These are phyloP conservation scores for Hypolimnas misippus DNA, from an alignment of 2,888 invertebrate species.

Conservation along the genomic window DNA sequence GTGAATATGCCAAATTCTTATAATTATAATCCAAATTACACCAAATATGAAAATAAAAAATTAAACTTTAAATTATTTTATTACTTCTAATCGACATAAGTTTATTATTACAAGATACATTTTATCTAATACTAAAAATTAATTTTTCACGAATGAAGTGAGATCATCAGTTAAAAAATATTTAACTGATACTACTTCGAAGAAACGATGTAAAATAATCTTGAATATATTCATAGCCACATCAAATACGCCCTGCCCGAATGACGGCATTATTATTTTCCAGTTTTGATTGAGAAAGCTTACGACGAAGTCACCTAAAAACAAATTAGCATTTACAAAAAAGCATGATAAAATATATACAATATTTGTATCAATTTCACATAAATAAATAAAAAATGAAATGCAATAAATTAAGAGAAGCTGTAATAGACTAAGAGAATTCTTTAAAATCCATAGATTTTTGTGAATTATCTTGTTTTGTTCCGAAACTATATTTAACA, in stretches of 20 bases:
- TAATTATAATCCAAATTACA: no score
- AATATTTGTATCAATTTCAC: neutral
- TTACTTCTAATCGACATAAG: no score
- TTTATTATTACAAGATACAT: neutral
- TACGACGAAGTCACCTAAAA: constrained; percentile 52
- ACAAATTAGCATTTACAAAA: no score
- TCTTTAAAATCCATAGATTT: no score
- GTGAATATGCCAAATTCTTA: no score
- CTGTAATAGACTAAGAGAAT: no score
- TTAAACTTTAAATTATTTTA: no score
- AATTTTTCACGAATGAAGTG: constrained; percentile 44
- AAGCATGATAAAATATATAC: neutral
- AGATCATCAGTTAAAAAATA: constrained; percentile 52
- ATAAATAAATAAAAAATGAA: neutral
- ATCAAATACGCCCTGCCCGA: constrained; percentile 48
- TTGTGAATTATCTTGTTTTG: no score
- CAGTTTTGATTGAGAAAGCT: constrained; percentile 52
- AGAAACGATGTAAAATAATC: constrained; percentile 44
- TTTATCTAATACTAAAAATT: constrained; percentile 3
- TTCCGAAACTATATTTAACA: no score
- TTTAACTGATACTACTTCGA: constrained; percentile 47
- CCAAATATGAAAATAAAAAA: no score
- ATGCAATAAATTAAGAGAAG: no score
- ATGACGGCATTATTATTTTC: constrained; percentile 44
- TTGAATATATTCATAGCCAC: constrained; percentile 42